These are phyloP conservation scores for Chrysemys picta DNA, from an alignment of 2,113 vertebrate species.

Conservation along the genomic window DNA sequence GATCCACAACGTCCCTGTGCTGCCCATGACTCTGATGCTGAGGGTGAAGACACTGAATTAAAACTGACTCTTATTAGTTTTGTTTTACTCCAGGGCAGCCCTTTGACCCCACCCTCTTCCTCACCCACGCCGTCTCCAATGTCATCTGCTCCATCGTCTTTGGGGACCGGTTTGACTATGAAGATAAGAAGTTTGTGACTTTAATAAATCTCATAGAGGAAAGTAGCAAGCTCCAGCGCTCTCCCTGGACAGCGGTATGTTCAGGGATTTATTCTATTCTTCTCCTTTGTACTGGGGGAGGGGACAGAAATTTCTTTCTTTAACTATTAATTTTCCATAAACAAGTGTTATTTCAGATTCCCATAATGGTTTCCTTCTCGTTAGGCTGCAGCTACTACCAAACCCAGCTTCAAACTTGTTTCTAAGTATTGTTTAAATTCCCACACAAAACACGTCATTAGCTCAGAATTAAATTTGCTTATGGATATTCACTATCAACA, in stretches of 20 bases:
- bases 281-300: neutral
- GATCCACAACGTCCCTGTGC: neutral
- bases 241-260: neutral
- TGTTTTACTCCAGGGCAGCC: conserved; percentile 25
- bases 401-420: neutral
- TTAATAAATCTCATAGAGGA: conserved; percentile 41
- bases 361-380: too few species aligned
- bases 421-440: neutral
- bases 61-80: neutral
- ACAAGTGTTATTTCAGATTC: too few species aligned
- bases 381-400: too few species aligned
- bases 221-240: conserved; percentile 19
- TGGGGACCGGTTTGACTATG: conserved; percentile 78
- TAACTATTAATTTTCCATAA: too few species aligned
- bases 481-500: too few species aligned
- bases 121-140: conserved; percentile 69
- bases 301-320: too few species aligned
- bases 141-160: conserved; percentile 80
- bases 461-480: too few species aligned
- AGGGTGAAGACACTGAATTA: neutral
- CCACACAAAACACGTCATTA: neutral
- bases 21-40: neutral
- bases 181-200: conserved; percentile 71
- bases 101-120: conserved; percentile 51
- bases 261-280: neutral